These are phyloP conservation scores for Pangasius djambal DNA, from an alignment of 2,797 vertebrate species.

Conservation along the genomic window DNA sequence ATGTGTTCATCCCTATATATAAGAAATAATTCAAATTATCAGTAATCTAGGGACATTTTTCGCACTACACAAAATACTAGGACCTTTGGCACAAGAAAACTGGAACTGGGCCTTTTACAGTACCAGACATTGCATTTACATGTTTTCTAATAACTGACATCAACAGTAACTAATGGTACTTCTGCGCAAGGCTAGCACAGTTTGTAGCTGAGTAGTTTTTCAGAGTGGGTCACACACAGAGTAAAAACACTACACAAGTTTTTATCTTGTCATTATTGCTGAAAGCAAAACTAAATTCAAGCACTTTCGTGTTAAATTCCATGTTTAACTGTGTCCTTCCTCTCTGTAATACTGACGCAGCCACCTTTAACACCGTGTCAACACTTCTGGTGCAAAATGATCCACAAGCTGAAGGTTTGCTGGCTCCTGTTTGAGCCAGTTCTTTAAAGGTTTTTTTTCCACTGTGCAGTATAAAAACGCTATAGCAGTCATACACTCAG, in stretches of 20 bases:
- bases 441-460: too few species aligned
- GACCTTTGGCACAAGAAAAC: background rate
- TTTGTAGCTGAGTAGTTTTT: background rate
- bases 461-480: background rate
- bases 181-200: background rate
- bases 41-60: background rate
- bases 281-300: background rate
- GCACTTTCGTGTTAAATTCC: background rate
- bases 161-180: background rate
- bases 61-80: background rate
- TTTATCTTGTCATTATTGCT: background rate
- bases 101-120: background rate
- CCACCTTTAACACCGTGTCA: background rate
- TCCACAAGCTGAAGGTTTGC: background rate
- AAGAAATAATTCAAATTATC: background rate
- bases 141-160: background rate
- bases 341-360: background rate
- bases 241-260: background rate
- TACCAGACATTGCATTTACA: background rate
- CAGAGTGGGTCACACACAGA: background rate
- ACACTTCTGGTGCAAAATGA: background rate
- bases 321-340: background rate
- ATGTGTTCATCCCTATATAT: background rate
- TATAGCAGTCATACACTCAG: conserved; percentile 3
- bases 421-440: background rate